phyloP scores from a whole-genome alignment of 2,113 vertebrate species.

The Sinocyclocheilus maitianheensis region DNA sequence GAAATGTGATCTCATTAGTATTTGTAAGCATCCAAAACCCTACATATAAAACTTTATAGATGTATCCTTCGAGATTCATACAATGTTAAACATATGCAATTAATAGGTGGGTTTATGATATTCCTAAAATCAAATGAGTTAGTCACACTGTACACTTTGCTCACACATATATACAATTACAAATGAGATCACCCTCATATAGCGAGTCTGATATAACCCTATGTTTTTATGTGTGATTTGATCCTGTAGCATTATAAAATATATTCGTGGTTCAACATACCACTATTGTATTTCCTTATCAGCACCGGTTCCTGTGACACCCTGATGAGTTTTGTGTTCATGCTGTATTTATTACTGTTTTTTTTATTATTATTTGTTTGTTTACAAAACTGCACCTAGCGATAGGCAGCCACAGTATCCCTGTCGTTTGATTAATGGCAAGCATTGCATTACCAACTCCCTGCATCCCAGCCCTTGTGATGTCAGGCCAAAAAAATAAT shows the following conservation, averaged over 20 bases:
- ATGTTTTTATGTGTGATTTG: neutral
- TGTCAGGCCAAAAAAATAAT: slow-evolving; percentile 58
- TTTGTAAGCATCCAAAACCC: neutral
- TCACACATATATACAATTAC: neutral
- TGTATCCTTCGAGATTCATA: neutral
- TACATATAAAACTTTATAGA: neutral
- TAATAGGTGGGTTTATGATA: neutral
- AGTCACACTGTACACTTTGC: neutral
- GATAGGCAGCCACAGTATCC: slow-evolving; percentile 64
- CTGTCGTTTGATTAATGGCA: slow-evolving; percentile 74
- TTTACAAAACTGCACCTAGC: slow-evolving; percentile 59
- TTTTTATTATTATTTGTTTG: slow-evolving; percentile 61
- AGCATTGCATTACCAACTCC: slow-evolving; percentile 66
- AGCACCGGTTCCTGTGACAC: neutral
- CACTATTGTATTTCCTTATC: slow-evolving; percentile 16
- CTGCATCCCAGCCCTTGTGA: slow-evolving; percentile 56
- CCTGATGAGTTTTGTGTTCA: slow-evolving; percentile 25
- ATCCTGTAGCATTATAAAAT: neutral
- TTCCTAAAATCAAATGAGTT: neutral
- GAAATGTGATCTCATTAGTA: neutral
- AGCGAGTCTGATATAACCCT: neutral
- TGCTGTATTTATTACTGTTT: slow-evolving; percentile 59
- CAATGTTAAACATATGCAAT: neutral
- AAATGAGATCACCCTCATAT: neutral
- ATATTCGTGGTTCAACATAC: neutral